These are phyloP conservation scores for Fratercula arctica DNA, from an alignment of 2,797 vertebrate species.

Conservation along the genomic window DNA sequence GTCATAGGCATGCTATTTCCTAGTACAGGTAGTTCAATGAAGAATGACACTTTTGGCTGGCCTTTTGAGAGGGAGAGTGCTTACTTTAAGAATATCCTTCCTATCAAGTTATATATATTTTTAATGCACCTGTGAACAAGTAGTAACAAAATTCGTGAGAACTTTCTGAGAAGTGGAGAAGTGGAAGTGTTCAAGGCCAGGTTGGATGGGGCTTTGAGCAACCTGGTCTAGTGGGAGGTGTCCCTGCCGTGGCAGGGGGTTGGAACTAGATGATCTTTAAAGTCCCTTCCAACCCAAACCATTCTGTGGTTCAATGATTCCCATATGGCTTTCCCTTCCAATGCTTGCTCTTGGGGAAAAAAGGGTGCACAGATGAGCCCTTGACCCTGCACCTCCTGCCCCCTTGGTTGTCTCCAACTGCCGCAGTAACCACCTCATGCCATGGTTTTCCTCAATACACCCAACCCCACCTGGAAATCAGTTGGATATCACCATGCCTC, in stretches of 20 bases:
- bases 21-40: neutral
- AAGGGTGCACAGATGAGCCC: rapidly evolving
- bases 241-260: too few relatives aligned
- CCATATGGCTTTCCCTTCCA: rapidly evolving
- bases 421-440: rapidly evolving
- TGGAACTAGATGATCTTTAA: too few relatives aligned
- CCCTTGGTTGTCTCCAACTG: rapidly evolving
- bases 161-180: neutral
- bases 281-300: too few relatives aligned
- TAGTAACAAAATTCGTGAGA: neutral
- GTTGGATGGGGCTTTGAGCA: too few relatives aligned
- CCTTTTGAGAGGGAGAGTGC: neutral
- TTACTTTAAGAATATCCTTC: neutral
- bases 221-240: too few relatives aligned
- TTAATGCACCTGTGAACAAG: neutral
- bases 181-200: too few relatives aligned
- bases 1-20: neutral
- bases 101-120: neutral
- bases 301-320: too few relatives aligned
- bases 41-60: neutral
- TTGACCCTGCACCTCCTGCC: neutral
- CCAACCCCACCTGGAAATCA: neutral
- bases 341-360: neutral
- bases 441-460: neutral
- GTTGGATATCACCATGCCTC: rapidly evolving